Percentiles rank a stretch among this genome's conserved stretches.
Conservation (phyloP, 2,888 invertebrate genomes). For the Latheticus oryzae region DNA sequence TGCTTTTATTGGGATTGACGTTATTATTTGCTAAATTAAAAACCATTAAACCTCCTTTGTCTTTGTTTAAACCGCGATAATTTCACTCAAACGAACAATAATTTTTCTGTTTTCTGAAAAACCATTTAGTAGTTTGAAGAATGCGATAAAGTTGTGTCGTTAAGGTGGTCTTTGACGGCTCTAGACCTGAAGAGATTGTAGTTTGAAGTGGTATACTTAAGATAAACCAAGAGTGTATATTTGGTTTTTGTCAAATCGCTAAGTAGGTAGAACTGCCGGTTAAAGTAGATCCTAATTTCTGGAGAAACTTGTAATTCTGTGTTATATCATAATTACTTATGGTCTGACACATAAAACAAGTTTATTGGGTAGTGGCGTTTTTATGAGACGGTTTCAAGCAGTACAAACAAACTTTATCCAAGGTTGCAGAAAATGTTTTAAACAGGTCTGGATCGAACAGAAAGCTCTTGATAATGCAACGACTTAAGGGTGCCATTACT, state of each 20-base stretch:
- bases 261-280: conserved; percentile 50
- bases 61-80: not conserved
- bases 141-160: conserved; percentile 46
- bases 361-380: conserved; percentile 6
- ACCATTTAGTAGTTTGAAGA: conserved; percentile 35
- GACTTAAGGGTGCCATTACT: conserved; percentile 52
- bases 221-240: conserved; percentile 54
- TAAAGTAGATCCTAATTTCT: conserved; percentile 26
- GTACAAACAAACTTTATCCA: too few species aligned
- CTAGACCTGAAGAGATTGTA: conserved; percentile 44
- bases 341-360: conserved; percentile 1
- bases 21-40: conserved; percentile 34
- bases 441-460: conserved; percentile 10
- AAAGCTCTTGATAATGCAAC: conserved; percentile 22
- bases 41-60: conserved; percentile 7
- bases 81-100: not conserved
- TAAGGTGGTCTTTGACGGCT: conserved; percentile 52
- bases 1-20: conserved; percentile 29
- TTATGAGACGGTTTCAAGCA: not conserved
- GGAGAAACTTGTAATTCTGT: conserved; percentile 16
- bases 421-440: too few species aligned
- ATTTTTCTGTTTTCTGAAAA: conserved; percentile 24
- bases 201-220: conserved; percentile 54
- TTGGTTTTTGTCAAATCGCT: conserved; percentile 59
- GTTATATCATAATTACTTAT: conserved; percentile 10